Conservation (phyloP, 2,113 vertebrate species). For the Petrocephalus zakoni region DNA sequence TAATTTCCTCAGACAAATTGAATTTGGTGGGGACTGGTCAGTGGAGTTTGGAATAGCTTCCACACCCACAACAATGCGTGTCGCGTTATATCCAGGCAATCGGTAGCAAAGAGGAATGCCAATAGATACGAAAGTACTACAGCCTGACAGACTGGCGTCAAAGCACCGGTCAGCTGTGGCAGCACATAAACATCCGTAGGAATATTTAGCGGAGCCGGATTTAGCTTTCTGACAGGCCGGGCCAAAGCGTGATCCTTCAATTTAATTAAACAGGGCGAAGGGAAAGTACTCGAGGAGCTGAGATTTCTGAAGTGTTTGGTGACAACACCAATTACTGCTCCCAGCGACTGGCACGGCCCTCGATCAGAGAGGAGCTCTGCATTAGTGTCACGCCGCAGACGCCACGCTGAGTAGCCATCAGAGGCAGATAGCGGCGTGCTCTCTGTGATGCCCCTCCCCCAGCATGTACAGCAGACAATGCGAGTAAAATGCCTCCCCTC, state of each 20-base stretch:
- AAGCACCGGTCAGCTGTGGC: neutral
- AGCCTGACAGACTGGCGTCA: neutral
- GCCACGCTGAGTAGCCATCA: neutral
- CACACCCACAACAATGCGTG: neutral
- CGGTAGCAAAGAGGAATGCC: neutral
- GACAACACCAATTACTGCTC: constrained; percentile 36
- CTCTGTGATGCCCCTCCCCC: neutral
- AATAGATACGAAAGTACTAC: neutral
- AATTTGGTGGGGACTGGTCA: neutral
- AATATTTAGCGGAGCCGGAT: neutral
- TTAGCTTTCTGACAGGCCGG: constrained; percentile 8
- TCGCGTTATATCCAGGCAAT: neutral
- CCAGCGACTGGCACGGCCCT: constrained; percentile 24
- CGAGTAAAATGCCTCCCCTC: neutral
- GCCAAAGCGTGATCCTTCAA: constrained; percentile 25
- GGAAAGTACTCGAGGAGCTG: constrained; percentile 25
- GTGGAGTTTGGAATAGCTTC: neutral
- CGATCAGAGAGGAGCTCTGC: constrained; percentile 18
- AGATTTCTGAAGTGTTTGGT: constrained; percentile 43
- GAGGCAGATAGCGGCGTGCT: neutral
- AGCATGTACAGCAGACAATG: neutral
- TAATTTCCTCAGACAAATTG: constrained; percentile 20
- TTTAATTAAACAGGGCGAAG: constrained; percentile 37
- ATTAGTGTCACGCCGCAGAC: constrained; percentile 1
- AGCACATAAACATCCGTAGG: neutral